These are phyloP conservation scores for Phytoseiulus persimilis DNA, from an alignment of 2,888 invertebrate species.

Conservation along the genomic window DNA sequence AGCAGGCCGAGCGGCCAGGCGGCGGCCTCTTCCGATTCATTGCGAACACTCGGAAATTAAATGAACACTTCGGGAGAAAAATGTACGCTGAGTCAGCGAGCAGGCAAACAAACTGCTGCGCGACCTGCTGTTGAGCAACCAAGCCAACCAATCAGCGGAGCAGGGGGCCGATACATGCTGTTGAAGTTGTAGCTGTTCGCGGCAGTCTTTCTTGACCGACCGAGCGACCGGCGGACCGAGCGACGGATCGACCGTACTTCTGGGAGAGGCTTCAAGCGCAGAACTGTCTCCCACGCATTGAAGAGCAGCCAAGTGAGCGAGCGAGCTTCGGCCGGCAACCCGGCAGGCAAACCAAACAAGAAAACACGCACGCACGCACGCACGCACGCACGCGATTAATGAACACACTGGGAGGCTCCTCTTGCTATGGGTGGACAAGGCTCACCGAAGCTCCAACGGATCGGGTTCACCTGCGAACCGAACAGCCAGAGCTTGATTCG, in stretches of 20 bases:
- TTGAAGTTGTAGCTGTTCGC: background rate
- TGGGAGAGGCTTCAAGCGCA: background rate
- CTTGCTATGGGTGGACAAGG: too few relatives aligned
- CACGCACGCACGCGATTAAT: background rate
- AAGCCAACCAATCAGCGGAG: background rate
- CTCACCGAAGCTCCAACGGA: too few relatives aligned
- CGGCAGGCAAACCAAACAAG: background rate
- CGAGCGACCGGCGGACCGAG: background rate
- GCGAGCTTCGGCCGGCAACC: background rate
- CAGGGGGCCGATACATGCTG: background rate
- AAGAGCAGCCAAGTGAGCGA: background rate
- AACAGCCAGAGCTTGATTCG: too few relatives aligned
- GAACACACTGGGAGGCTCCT: background rate
- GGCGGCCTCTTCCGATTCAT: background rate
- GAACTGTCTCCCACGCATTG: slow-evolving; percentile 5
- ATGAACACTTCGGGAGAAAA: too few relatives aligned
- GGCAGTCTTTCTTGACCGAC: background rate
- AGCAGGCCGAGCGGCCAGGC: too few relatives aligned
- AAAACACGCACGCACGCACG: background rate
- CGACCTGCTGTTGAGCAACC: background rate
- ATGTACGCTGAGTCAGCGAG: background rate
- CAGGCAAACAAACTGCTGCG: background rate
- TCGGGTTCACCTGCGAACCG: too few relatives aligned
- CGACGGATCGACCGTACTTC: background rate
- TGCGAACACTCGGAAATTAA: background rate